Evolutionary conservation across 1,140 invertebrate genomes (phyloP), one percentile per base, ranked within the genome.

Genomic region (honey bee (Apis mellifera)): DNA sequence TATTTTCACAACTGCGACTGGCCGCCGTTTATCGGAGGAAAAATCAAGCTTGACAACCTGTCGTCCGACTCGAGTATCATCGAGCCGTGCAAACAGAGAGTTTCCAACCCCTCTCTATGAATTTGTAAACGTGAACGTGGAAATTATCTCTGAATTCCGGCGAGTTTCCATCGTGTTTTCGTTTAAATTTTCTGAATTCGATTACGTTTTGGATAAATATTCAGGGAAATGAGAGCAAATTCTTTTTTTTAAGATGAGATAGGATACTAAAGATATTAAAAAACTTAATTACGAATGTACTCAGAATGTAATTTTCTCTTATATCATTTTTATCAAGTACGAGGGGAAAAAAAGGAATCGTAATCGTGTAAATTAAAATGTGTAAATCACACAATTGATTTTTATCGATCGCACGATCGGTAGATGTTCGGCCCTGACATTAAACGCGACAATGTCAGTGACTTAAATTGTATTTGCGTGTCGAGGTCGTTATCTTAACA

Each of bases 1-100:
- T 85, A 86, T 78, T 78, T 86, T 86, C 82, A 78, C 59, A 82
- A 82, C 57, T 62, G 78, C n/a, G 54, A 71, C 32, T 52, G n/a
- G 77, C 32, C 48, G 19, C 13, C 15, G 50, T 76, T 84, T 86
- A 82, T 85, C 68, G 9, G 21, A 8, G 23, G 50, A 52, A 26
- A 64, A 26, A 79, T 79, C 72, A 50, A 50, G 19, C 42, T 23
- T 54, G 23, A 59, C 79, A 57, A 68, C 64, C 23, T 66, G 79
- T 75, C 62, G 19, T 59, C 48, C 23, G 13, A 12, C 13, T 21
- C 11, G 48, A 64, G n/a, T 73, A 64, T 42, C n/a, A 12, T 42
- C 7, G 26, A 54, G 23, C 12, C 11, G 26, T 21, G 57, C 52
- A 42, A 73, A 23, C 17, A 17, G 50, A 8, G 15, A 42, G 13